A percentile compares a stretch with the other conserved stretches of the same genome.
Evolutionary conservation across 2,113 vertebrate genomes (phyloP).

Genomic region (Psettodes erumei): DNA sequence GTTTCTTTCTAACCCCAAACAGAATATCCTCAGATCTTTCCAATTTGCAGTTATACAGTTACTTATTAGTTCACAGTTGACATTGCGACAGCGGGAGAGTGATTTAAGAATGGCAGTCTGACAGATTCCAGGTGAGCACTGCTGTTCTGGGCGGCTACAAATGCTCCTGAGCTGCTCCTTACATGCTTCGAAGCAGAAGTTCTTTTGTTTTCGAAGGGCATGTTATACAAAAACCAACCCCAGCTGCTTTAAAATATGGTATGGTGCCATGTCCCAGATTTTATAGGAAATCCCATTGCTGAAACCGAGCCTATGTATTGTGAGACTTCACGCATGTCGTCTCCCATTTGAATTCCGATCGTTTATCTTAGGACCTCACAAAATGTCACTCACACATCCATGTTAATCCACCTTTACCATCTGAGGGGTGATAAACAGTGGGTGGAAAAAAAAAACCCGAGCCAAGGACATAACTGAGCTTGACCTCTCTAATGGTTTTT

Average conservation of each 20-base stretch:
- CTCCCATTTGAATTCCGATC: slow-evolving; percentile 54
- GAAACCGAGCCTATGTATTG: slow-evolving; percentile 35
- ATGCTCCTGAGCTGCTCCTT: background rate
- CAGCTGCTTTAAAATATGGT: slow-evolving; percentile 9
- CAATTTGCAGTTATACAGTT: slow-evolving; percentile 18
- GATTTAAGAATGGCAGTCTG: slow-evolving; percentile 5
- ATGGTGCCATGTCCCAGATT: slow-evolving; percentile 23
- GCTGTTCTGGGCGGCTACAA: background rate
- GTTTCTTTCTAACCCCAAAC: slow-evolving; percentile 5
- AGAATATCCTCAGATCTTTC: slow-evolving; percentile 33
- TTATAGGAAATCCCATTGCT: slow-evolving; percentile 43
- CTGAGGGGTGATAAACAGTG: slow-evolving; percentile 59
- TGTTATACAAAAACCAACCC: background rate
- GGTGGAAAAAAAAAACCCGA: slow-evolving; percentile 71
- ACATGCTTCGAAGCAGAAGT: background rate
- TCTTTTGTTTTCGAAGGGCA: slow-evolving; percentile 9
- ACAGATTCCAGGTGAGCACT: background rate
- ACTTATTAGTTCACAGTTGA: slow-evolving; percentile 30
- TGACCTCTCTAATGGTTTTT: slow-evolving; percentile 77
- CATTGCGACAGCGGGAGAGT: slow-evolving; percentile 2
- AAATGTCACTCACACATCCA: slow-evolving; percentile 63
- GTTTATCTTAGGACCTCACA: slow-evolving; percentile 66
- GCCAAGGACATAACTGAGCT: slow-evolving; percentile 70
- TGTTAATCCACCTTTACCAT: slow-evolving; percentile 70
- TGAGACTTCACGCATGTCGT: slow-evolving; percentile 41